Evolutionary conservation across 2,797 vertebrate genomes (phyloP).

Genomic region (Telmatherina bonti): DNA sequence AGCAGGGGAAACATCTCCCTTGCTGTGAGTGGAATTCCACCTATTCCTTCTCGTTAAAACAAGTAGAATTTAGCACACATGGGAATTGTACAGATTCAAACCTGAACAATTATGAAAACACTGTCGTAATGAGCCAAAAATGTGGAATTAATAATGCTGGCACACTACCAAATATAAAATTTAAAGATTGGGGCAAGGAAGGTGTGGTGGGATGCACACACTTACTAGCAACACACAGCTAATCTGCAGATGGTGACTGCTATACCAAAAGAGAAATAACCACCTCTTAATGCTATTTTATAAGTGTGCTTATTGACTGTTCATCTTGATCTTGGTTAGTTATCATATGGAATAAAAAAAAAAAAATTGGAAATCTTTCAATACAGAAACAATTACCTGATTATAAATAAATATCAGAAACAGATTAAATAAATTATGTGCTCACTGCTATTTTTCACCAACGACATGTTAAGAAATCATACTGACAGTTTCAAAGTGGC

Average conservation of each 20-base stretch:
- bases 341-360: no score
- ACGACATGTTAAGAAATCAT: no score
- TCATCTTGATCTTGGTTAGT: background rate
- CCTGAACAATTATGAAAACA: background rate
- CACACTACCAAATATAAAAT: background rate
- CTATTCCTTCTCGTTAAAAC: background rate
- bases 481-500: no score
- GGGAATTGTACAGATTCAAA: background rate
- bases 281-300: background rate
- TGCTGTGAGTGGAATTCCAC: background rate
- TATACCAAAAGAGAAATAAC: no score
- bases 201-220: background rate
- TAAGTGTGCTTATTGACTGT: background rate
- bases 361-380: no score
- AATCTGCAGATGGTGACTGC: background rate
- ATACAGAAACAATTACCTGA: no score
- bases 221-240: background rate
- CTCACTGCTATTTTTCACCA: no score
- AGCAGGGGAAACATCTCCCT: background rate
- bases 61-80: background rate
- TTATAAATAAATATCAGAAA: no score
- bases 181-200: background rate
- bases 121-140: background rate
- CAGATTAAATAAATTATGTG: no score
- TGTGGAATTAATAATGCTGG: background rate